phyloP scores from a whole-genome alignment of 2,888 invertebrate genomes.

The Melikaiella ostensackeni region DNA sequence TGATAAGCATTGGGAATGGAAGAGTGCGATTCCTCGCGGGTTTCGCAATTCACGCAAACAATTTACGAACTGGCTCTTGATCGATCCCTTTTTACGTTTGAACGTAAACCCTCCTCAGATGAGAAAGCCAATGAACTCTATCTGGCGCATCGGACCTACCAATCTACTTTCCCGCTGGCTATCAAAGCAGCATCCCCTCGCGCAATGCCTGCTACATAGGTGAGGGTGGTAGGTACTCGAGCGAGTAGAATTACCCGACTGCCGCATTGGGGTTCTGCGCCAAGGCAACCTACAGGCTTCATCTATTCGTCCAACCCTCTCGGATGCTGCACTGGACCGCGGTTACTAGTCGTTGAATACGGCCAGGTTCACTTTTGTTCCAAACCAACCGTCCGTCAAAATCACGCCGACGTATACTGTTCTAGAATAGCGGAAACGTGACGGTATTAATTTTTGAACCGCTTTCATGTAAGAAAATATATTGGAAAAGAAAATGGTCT shows the following conservation, averaged over 20 bases:
- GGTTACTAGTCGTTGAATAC: slow-evolving; percentile 57
- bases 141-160: slow-evolving; percentile 70
- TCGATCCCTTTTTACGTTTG: slow-evolving; percentile 68
- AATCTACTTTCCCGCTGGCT: slow-evolving; percentile 73
- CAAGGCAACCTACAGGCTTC: slow-evolving; percentile 60
- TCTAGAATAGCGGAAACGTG: background rate
- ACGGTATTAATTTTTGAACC: background rate
- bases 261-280: slow-evolving; percentile 64
- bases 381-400: slow-evolving; percentile 62
- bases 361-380: slow-evolving; percentile 63
- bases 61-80: slow-evolving; percentile 52
- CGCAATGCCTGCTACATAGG: slow-evolving; percentile 44
- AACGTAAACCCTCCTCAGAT: slow-evolving; percentile 68
- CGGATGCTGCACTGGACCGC: slow-evolving; percentile 36
- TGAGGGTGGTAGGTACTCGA: slow-evolving; percentile 68
- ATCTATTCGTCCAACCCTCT: slow-evolving; percentile 60
- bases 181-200: slow-evolving; percentile 69
- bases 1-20: slow-evolving; percentile 39
- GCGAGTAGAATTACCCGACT: slow-evolving; percentile 71
- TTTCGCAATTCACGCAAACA: slow-evolving; percentile 44
- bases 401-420: slow-evolving; percentile 49
- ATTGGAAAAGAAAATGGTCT: background rate
- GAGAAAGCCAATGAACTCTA: slow-evolving; percentile 71
- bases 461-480: background rate
- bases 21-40: slow-evolving; percentile 44